These are phyloP conservation scores for Periophthalmus modestus DNA, from an alignment of 2,113 vertebrate genomes.

Conservation along the genomic window DNA sequence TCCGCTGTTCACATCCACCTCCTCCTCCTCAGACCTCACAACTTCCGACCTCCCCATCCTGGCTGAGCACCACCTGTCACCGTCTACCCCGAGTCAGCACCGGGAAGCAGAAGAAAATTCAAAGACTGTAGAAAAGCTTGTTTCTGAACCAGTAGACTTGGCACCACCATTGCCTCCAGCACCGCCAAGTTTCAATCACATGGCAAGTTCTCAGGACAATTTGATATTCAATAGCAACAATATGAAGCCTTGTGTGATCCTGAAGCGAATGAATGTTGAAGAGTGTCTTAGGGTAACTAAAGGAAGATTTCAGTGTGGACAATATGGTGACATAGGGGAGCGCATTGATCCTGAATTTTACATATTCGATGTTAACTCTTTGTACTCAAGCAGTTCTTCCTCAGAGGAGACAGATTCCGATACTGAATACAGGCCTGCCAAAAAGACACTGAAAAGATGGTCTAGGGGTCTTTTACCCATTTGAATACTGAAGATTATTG, in stretches of 20 bases:
- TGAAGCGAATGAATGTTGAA: slow-evolving; percentile 52
- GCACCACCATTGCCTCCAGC: background rate
- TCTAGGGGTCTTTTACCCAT: background rate
- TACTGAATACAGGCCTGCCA: slow-evolving; percentile 51
- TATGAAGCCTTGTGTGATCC: slow-evolving; percentile 58
- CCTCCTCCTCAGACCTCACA: slow-evolving; percentile 58
- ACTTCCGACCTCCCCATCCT: slow-evolving; percentile 41
- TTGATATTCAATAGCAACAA: background rate
- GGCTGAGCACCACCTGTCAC: background rate
- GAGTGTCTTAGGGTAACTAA: slow-evolving; percentile 9
- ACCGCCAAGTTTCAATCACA: background rate
- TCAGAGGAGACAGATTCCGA: slow-evolving; percentile 29
- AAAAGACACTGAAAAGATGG: slow-evolving; percentile 5
- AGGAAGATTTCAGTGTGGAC: background rate
- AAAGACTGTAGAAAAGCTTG: background rate
- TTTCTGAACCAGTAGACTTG: background rate
- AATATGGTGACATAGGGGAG: background rate
- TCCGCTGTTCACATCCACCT: slow-evolving; percentile 20
- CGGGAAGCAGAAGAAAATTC: background rate
- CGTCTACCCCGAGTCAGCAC: background rate
- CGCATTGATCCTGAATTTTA: background rate
- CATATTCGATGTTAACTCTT: slow-evolving; percentile 57
- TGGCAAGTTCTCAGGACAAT: background rate
- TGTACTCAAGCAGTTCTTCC: slow-evolving; percentile 57
- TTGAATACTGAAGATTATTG: background rate